Conservation (phyloP, 1,140 invertebrate species). For the Cotesia typhae region DNA sequence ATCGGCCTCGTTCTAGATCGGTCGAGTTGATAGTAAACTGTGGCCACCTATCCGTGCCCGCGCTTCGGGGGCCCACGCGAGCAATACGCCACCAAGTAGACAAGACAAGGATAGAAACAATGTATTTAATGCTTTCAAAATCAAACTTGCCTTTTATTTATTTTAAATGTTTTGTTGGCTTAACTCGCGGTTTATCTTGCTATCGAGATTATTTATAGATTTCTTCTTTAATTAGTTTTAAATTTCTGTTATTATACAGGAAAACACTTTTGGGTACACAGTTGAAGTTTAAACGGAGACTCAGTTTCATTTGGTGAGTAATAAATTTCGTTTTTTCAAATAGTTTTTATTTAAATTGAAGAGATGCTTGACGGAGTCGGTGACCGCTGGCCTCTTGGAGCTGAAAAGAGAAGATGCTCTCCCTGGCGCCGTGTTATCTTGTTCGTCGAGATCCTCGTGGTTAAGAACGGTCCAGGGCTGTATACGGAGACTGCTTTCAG, state of each 20-base stretch:
- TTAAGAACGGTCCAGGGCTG: constrained; percentile 25
- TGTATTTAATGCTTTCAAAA: constrained; percentile 6
- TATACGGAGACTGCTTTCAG: constrained; percentile 26
- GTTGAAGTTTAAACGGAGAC: too few species aligned
- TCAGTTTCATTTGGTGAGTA: neutral
- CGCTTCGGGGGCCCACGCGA: constrained; percentile 33
- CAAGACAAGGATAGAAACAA: constrained; percentile 13
- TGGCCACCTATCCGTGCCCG: constrained; percentile 42
- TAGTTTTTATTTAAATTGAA: constrained; percentile 24
- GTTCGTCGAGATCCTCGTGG: constrained; percentile 59
- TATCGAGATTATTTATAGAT: too few species aligned
- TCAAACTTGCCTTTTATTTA: too few species aligned
- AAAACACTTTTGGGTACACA: too few species aligned
- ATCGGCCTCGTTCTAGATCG: constrained; percentile 48
- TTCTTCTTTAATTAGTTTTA: too few species aligned
- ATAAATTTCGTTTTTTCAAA: constrained; percentile 25
- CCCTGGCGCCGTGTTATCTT: constrained; percentile 63
- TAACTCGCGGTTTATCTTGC: too few species aligned
- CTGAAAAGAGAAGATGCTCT: constrained; percentile 45
- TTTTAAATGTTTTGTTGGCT: too few species aligned
- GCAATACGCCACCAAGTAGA: constrained; percentile 24
- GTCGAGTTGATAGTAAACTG: constrained; percentile 37
- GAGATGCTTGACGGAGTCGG: constrained; percentile 47
- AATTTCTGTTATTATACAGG: too few species aligned
- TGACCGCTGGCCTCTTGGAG: constrained; percentile 57